Percentiles rank a stretch among this genome's conserved stretches.
Evolutionary conservation across 2,797 vertebrate species (phyloP).

Genomic region (Serranus cabrilla): DNA sequence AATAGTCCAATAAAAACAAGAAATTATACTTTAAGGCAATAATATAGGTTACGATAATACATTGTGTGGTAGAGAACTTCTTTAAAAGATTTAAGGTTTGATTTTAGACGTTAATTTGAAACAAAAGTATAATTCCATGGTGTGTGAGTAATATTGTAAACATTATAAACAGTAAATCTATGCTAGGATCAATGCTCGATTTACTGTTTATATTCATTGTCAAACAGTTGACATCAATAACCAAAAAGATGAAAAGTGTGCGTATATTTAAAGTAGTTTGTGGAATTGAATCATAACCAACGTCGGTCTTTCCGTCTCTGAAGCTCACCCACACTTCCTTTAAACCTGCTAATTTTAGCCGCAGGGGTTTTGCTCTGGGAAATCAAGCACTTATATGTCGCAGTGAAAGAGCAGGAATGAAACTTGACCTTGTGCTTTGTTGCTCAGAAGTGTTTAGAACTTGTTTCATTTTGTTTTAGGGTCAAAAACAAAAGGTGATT

Average conservation of each 20-base stretch:
- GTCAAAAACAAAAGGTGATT: slow-evolving; percentile 1
- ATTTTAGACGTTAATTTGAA: too few species aligned
- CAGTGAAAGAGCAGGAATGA: slow-evolving; percentile 29
- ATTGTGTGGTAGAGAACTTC: too few species aligned
- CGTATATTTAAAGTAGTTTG: slow-evolving; percentile 55
- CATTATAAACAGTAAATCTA: too few species aligned
- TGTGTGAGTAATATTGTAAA: too few species aligned
- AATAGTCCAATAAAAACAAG: too few species aligned
- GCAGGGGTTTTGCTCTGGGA: slow-evolving; percentile 58
- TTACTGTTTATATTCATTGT: too few species aligned
- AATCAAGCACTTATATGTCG: slow-evolving; percentile 26
- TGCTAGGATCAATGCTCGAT: too few species aligned
- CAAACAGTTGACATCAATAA: slow-evolving; percentile 5
- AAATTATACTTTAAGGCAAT: too few species aligned
- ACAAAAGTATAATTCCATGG: too few species aligned
- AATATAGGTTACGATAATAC: too few species aligned
- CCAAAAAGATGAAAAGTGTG: background rate
- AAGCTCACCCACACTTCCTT: slow-evolving; percentile 72
- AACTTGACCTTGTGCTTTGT: background rate
- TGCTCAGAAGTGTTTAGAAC: background rate
- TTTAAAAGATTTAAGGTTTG: too few species aligned
- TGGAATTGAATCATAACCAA: slow-evolving; percentile 63
- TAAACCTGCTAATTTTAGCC: slow-evolving; percentile 76
- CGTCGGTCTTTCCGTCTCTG: slow-evolving; percentile 50
- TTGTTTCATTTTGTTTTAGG: background rate